A percentile compares a stretch with the other conserved stretches of the same genome.
These are phyloP conservation scores for Punctoribates punctum DNA, from an alignment of 2,888 invertebrate genomes.

Conservation along the genomic window DNA sequence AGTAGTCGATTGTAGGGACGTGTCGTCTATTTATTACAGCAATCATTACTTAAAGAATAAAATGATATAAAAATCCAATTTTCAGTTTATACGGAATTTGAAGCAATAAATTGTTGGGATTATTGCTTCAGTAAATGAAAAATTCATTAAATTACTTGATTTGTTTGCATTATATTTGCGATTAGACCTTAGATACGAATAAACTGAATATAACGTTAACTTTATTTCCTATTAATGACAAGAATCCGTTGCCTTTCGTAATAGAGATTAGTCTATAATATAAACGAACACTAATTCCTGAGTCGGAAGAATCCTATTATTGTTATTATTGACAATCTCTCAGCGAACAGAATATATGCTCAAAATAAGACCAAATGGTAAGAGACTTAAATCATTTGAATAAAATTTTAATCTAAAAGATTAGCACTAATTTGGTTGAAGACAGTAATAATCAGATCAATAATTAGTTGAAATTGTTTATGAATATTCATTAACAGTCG, in stretches of 20 bases:
- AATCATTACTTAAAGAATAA: slow-evolving; percentile 9
- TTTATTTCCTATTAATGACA: no score
- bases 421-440: no score
- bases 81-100: not conserved
- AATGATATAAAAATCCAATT: slow-evolving; percentile 9
- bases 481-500: no score
- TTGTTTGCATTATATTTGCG: no score
- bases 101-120: slow-evolving; percentile 15
- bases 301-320: not conserved
- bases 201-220: no score
- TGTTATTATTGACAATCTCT: not conserved
- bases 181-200: no score
- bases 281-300: not conserved
- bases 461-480: no score
- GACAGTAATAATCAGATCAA: no score
- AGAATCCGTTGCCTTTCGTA: not conserved
- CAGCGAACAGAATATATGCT: not conserved
- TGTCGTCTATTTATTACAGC: slow-evolving; percentile 8
- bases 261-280: slow-evolving; percentile 1
- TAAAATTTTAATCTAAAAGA: not conserved
- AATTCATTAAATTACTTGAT: not conserved
- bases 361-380: no score
- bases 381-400: no score
- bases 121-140: slow-evolving; percentile 3
- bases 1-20: not conserved